A percentile compares a stretch with the other conserved stretches of the same genome.
These are phyloP conservation scores for Lasiurus borealis DNA, from an alignment of 2,113 vertebrate species.

Conservation along the genomic window DNA sequence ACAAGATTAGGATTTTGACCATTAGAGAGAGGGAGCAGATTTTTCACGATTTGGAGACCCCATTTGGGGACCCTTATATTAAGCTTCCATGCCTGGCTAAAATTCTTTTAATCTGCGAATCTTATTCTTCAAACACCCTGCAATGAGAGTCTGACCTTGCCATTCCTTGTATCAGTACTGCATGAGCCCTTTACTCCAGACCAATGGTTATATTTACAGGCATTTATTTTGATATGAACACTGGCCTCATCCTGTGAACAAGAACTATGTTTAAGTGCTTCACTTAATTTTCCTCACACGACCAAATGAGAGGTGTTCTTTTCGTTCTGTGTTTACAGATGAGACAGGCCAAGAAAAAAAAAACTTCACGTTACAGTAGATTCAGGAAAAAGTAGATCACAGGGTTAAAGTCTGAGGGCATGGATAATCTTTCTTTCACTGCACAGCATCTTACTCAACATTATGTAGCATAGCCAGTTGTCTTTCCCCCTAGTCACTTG, in stretches of 20 bases:
- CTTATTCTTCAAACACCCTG: too few species aligned
- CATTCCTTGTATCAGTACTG: background rate
- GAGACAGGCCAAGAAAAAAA: background rate
- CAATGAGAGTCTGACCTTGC: too few species aligned
- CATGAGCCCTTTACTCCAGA: background rate
- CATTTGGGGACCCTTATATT: too few species aligned
- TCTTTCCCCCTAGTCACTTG: background rate
- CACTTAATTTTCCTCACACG: slow-evolving; percentile 23
- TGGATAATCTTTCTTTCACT: background rate
- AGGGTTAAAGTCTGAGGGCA: background rate
- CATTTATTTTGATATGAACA: background rate
- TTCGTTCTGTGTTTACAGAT: background rate
- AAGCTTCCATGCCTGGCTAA: too few species aligned
- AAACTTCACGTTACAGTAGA: background rate
- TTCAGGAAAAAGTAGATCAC: background rate
- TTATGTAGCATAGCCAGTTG: background rate
- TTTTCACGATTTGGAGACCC: too few species aligned
- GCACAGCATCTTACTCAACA: background rate
- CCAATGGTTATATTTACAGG: background rate
- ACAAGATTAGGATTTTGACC: too few species aligned
- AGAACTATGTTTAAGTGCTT: background rate
- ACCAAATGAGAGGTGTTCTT: background rate
- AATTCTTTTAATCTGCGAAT: too few species aligned
- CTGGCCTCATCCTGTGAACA: background rate
- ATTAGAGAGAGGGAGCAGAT: too few species aligned